Evolutionary conservation across 1,140 invertebrate species (phyloP), one percentile per base, ranked within the genome.

Genomic region (Drosophila jambulina): DNA sequence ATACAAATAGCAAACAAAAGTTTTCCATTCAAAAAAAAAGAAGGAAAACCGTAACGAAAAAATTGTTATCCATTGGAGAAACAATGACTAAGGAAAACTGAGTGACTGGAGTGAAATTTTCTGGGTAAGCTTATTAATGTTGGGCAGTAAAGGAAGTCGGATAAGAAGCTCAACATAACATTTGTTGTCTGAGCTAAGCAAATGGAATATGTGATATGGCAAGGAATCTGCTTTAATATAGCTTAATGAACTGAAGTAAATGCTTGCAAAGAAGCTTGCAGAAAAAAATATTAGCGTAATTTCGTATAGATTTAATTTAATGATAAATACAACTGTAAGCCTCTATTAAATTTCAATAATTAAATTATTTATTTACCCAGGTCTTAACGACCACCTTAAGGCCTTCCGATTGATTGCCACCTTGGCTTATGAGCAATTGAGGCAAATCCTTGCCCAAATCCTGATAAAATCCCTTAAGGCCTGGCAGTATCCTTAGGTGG

Each of bases 1-100:
- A 71, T 71, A 72, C 67, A 72, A 72, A 72, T 71, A 15, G 49
- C 42, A 62, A 77, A 77, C 74, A 77, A 59, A 77, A 75, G 58
- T 75, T 75, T 75, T 17, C 29, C 32, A 38, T 45, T 42, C 36
- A 58, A 56, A 46, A 74, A 59, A 59, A 49, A 42, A 17, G 34
- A 6, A 10, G 51, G 51, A 13, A 21, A 36, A 25, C 3, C 49
- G 34, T 25, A 49, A 58, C 43, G 36, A 58, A 67, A 67, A 77
- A 77, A 77, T 68, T 38, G 53, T 60, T 53, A 68, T 69, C 42
- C 56, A 53, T 59, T 69, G 51, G 74, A 59, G 61, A 59, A 48
- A 68, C 63, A 77, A 77, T 69, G 74, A 69, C 62, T 75, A 65
- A 67, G 54, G 40, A 21, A 13, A 64, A 58, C 38, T 13, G 45